Evolutionary conservation across 2,113 vertebrate species (phyloP), one percentile per base, ranked within the genome.

Genomic region (Progne subis): DNA sequence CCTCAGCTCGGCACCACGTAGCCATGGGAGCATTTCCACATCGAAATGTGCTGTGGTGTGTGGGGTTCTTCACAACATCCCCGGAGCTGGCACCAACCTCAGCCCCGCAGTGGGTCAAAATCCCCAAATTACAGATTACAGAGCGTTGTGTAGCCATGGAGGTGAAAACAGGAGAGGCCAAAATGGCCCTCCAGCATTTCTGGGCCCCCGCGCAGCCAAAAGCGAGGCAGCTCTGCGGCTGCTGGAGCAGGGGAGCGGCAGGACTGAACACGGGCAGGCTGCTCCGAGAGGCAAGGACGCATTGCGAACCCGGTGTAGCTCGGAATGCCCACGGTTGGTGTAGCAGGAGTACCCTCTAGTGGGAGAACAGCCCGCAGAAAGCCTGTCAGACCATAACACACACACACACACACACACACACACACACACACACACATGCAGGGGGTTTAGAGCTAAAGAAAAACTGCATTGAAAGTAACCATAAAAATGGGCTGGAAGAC

Each of bases 341-440:
- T 86, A 68, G 90, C 96, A 95, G 95, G 72, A 95, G 90, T 90
- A 79, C 95, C 96, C 95, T 93, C 95, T 97, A 96, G 95, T n/a
- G 96, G 95, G 86, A 79, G 75, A 91, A 85, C 0, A 56, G 74
- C 82, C 74, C 7, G 59, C 55, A 93, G 79, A 85, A 90, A 81
- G 25, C 71, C 39, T 77, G 55, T 28, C 81, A 67, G 75, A 83
- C 10, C 26, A 23, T 56, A 18, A 31, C 31, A 55, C 67, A 25
- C 34, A n/a, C 34, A 41, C 34, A 34, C 34, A 53, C 55, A 37
- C 34, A 41, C 34, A n/a, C 34, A 53, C 56, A 39, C 59, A 64
- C 67, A 25, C 37, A n/a, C 34, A 41, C 34, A 34, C 34, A 49
- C 56, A 39, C 59, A 68, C 65, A 95, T 7, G 52, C 80, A 86